phyloP scores from a whole-genome alignment of 2,888 invertebrate genomes.

The Lacanobia wlatinum region DNA sequence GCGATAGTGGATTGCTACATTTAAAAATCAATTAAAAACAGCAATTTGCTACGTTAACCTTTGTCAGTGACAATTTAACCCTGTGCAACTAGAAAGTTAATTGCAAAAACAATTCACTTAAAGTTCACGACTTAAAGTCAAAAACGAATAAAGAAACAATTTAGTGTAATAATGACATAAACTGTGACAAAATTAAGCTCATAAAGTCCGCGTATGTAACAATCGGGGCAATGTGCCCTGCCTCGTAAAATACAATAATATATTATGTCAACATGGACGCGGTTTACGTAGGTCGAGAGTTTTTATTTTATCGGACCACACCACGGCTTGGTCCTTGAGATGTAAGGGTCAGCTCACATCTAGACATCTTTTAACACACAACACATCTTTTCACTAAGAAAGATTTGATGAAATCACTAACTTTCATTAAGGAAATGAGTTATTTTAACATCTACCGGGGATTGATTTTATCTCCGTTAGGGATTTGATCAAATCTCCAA shows the following conservation, averaged over 20 bases:
- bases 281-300: conserved; percentile 62
- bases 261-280: conserved; percentile 58
- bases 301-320: conserved; percentile 67
- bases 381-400: no score
- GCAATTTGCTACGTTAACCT: background rate
- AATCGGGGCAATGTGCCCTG: conserved; percentile 45
- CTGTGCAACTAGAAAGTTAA: conserved; percentile 35
- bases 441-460: no score
- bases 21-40: background rate
- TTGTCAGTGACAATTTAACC: conserved; percentile 4
- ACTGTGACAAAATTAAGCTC: conserved; percentile 49
- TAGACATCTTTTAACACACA: background rate
- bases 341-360: background rate
- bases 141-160: conserved; percentile 45
- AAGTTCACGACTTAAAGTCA: conserved; percentile 44
- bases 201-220: conserved; percentile 52
- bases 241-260: conserved; percentile 60
- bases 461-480: no score
- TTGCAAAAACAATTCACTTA: conserved; percentile 39
- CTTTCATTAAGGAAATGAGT: no score
- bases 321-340: conserved; percentile 57
- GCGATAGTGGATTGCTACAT: background rate
- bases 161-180: conserved; percentile 59
- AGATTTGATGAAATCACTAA: no score
- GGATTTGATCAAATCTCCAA: no score